These are phyloP conservation scores for Pygoscelis antarcticus DNA, from an alignment of 2,113 vertebrate species.

Conservation along the genomic window DNA sequence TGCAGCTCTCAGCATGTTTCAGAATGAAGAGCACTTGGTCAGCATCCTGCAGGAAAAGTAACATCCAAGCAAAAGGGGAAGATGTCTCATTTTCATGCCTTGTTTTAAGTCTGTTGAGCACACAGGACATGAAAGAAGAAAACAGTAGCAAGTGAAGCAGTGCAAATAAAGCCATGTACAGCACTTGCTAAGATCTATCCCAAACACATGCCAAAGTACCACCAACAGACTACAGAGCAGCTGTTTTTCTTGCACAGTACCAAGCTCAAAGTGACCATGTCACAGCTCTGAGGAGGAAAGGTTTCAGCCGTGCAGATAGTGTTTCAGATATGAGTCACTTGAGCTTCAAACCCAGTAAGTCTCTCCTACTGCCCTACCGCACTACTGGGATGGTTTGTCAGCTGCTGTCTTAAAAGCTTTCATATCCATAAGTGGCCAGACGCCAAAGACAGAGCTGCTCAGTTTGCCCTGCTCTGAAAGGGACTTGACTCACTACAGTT, in stretches of 20 bases:
- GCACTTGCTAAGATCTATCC: not conserved
- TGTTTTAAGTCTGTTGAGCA: not conserved
- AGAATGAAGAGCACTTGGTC: not conserved
- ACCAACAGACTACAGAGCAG: not conserved
- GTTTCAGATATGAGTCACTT: not conserved
- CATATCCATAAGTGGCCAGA: not conserved
- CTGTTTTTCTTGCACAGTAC: not conserved
- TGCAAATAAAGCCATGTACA: not conserved
- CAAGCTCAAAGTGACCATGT: not conserved
- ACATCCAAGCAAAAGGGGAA: not conserved
- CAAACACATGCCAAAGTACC: not conserved
- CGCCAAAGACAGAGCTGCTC: not conserved
- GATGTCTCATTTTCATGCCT: not conserved
- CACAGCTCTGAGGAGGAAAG: not conserved
- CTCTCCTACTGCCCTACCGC: not conserved
- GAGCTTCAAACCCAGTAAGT: not conserved
- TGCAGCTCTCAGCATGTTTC: not conserved
- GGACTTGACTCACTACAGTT: not conserved
- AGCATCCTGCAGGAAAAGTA: not conserved
- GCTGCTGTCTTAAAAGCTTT: not conserved
- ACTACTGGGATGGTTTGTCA: not conserved
- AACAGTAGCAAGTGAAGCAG: not conserved
- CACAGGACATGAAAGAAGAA: not conserved
- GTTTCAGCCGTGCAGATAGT: not conserved
- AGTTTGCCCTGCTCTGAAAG: not conserved